Base-by-base conservation (phyloP, 2,113 vertebrate species). In the Heterochromis multidens region DNA sequence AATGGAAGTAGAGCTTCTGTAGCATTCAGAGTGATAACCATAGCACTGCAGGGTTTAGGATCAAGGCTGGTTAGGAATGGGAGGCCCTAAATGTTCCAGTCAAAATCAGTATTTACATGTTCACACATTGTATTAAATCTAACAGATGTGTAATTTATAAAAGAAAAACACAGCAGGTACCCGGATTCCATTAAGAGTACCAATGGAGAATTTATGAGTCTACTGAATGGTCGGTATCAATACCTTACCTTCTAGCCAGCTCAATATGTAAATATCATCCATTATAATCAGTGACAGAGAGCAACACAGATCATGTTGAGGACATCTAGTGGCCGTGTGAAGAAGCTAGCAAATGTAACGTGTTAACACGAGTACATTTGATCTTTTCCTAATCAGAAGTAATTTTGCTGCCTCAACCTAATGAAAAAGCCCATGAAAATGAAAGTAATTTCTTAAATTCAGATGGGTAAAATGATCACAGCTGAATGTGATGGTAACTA, bases 201-300 rank as follows among this genome's bases (percentile, higher is more conserved):
- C 14, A 43, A 43, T 67, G 63, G 5, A 25, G 62, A 40, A 21
- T 0, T 40, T 65, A 65, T 16, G 13, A 67, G n/a, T 16, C 62
- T 13, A 67, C 35, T 0, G 4, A 67, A 67, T 0, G 40, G 62
- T 67, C 7, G 25, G 13, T 43, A 67, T 67, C 62, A 25, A n/a
- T 16, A 65, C 1, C 7, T 25, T 25, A 14, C 3, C 37, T 67
- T 67, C 37, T 23, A 46, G 37, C 43, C 14, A 16, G 0, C 23
- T 6, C 37, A 70, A 23, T 40, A 27, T 7, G 0, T 67, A 0
- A 1, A 25, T 43, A 27, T 67, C n/a, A 43, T 43, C n/a, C 43
- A 70, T 70, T 43, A n/a, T 67, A 67, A 1, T 46, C 14, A 43
- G 37, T 46, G 14, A 37, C 37, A 17, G 37, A 67, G 7, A 43